Conservation (phyloP, 1,140 invertebrate species). For the Patella vulgata region DNA sequence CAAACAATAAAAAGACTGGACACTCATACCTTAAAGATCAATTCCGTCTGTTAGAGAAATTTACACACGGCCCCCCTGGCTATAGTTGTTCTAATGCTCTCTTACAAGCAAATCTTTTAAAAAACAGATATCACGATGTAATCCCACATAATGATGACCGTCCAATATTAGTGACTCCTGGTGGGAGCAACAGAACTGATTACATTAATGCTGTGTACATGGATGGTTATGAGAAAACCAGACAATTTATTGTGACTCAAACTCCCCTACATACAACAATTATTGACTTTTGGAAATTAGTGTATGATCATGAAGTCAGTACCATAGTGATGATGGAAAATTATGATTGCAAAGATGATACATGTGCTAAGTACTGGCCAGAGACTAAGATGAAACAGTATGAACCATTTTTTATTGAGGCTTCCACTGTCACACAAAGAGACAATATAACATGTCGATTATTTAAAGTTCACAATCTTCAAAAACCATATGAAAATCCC, state of each 20-base stretch:
- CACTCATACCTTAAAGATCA: conserved; percentile 58
- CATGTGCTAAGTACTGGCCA: conserved; percentile 60
- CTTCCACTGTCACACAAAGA: conserved; percentile 45
- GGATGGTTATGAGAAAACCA: conserved; percentile 51
- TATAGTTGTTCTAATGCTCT: conserved; percentile 40
- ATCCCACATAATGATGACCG: conserved; percentile 48
- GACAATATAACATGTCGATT: conserved; percentile 57
- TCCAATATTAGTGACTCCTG: conserved; percentile 46
- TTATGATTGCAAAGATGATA: conserved; percentile 52
- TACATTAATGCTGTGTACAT: conserved; percentile 59
- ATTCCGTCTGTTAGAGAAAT: conserved; percentile 52
- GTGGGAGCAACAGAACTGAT: conserved; percentile 66
- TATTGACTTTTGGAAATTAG: conserved; percentile 64
- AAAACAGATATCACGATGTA: conserved; percentile 58
- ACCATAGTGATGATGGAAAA: conserved; percentile 63
- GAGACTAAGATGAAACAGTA: conserved; percentile 49
- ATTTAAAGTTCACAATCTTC: conserved; percentile 44
- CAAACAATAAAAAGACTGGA: conserved; percentile 48
- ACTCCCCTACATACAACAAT: conserved; percentile 61
- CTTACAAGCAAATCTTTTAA: conserved; percentile 43
- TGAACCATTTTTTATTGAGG: conserved; percentile 56
- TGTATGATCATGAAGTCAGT: conserved; percentile 58
- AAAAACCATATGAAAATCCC: conserved; percentile 34
- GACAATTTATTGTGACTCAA: conserved; percentile 63
- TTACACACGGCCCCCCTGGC: conserved; percentile 40